phyloP scores from a whole-genome alignment of 2,113 vertebrate genomes.

The Caranx ignobilis region DNA sequence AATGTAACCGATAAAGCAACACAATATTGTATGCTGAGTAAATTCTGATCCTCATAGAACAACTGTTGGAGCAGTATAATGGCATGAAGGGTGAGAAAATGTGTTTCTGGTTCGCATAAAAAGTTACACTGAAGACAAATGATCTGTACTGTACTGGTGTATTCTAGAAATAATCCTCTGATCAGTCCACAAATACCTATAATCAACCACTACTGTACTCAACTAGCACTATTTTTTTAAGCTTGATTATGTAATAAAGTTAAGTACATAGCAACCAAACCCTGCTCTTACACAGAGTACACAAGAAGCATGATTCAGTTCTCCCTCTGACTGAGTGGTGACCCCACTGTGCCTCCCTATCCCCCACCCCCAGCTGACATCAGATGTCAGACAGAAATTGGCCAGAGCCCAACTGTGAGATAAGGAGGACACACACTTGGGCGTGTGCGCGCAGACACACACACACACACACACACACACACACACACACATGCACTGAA shows the following conservation, averaged over 20 bases:
- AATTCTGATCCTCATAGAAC: not conserved
- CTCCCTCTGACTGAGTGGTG: constrained; percentile 39
- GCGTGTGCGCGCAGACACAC: constrained; percentile 6
- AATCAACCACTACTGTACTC: not conserved
- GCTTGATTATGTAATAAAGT: constrained; percentile 26
- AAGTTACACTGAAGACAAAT: not conserved
- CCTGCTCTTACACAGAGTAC: constrained; percentile 11
- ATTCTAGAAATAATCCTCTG: not conserved
- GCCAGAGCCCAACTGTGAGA: constrained; percentile 48
- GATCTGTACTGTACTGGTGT: not conserved
- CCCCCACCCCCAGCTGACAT: constrained; percentile 38
- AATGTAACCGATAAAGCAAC: not conserved
- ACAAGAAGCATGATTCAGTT: constrained; percentile 49
- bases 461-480: constrained; percentile 2
- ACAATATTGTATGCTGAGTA: not conserved
- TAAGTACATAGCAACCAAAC: not conserved
- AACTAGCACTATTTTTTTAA: not conserved
- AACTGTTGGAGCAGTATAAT: not conserved
- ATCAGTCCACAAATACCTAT: constrained; percentile 4
- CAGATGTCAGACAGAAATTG: constrained; percentile 57
- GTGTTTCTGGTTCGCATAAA: constrained; percentile 4
- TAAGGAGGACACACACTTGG: constrained; percentile 18
- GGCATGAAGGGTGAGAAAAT: not conserved
- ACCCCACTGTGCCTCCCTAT: too few species aligned
- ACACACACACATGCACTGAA: not conserved